phyloP scores from a whole-genome alignment of 2,888 invertebrate species.

The Leptogaster cylindrica region DNA sequence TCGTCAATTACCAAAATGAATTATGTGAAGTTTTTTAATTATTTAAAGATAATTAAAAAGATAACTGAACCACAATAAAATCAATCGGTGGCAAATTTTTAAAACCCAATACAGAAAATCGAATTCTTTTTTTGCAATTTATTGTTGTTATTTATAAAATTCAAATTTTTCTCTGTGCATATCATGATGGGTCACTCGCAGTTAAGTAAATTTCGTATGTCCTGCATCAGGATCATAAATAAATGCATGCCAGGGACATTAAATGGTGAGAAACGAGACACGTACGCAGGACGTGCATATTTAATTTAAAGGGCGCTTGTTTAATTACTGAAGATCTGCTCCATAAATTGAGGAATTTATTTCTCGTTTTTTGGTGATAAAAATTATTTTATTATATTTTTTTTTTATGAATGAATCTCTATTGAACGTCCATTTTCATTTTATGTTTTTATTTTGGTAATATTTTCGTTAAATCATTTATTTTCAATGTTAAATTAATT shows the following conservation, averaged over 20 bases:
- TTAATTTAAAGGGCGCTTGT: slow-evolving; percentile 23
- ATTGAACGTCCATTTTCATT: slow-evolving; percentile 4
- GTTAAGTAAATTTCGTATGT: not conserved
- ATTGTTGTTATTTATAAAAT: slow-evolving; percentile 27
- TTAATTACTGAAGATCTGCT: slow-evolving; percentile 9
- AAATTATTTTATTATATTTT: no score
- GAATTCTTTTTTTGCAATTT: slow-evolving; percentile 25
- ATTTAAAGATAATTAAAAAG: slow-evolving; percentile 36
- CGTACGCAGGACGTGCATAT: slow-evolving; percentile 2
- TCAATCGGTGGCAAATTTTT: not conserved
- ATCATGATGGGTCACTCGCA: not conserved
- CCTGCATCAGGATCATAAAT: slow-evolving; percentile 7
- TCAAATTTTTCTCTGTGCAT: slow-evolving; percentile 12
- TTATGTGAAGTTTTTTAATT: slow-evolving; percentile 16
- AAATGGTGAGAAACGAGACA: slow-evolving; percentile 18
- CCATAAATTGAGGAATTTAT: slow-evolving; percentile 1
- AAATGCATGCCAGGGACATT: slow-evolving; percentile 7
- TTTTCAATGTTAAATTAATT: no score
- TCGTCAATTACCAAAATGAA: slow-evolving; percentile 16
- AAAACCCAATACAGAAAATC: slow-evolving; percentile 5
- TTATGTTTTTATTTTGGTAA: no score
- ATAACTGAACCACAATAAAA: slow-evolving; percentile 21
- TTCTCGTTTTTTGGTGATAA: no score
- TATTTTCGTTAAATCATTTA: no score
- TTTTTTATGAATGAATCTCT: slow-evolving; percentile 13